Conservation (phyloP, 2,797 vertebrate species). For the Urocyon cinereoargenteus region DNA sequence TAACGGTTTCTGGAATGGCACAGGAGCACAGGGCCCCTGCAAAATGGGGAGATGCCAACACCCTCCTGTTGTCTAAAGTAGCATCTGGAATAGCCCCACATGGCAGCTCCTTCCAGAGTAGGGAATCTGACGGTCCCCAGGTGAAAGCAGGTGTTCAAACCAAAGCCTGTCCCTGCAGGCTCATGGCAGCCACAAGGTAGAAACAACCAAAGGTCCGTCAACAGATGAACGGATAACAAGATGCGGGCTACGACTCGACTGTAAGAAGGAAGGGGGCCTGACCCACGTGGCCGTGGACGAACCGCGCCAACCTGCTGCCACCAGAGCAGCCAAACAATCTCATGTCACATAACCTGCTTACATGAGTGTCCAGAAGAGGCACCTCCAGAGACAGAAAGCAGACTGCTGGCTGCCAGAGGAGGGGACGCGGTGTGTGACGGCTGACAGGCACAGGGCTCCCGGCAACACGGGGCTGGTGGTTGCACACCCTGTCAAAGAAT, state of each 20-base stretch:
- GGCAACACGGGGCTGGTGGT: too few species aligned
- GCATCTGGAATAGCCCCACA: neutral
- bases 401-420: rapidly evolving
- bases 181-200: rapidly evolving
- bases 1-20: neutral
- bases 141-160: neutral
- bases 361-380: rapidly evolving
- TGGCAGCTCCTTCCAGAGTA: neutral
- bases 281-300: rapidly evolving
- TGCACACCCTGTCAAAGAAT: too few species aligned
- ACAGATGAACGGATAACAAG: rapidly evolving
- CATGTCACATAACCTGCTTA: rapidly evolving
- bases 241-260: rapidly evolving
- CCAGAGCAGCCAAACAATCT: rapidly evolving
- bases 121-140: neutral
- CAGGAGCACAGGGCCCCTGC: neutral
- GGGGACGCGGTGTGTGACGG: rapidly evolving
- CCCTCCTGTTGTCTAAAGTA: neutral
- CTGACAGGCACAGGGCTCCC: too few species aligned
- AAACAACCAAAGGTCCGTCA: neutral
- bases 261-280: rapidly evolving
- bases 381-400: too few species aligned
- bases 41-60: rapidly evolving
- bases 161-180: rapidly evolving
- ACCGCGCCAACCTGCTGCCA: rapidly evolving